Conservation (phyloP, 2,888 invertebrate genomes). For the Erebia aethiops region DNA sequence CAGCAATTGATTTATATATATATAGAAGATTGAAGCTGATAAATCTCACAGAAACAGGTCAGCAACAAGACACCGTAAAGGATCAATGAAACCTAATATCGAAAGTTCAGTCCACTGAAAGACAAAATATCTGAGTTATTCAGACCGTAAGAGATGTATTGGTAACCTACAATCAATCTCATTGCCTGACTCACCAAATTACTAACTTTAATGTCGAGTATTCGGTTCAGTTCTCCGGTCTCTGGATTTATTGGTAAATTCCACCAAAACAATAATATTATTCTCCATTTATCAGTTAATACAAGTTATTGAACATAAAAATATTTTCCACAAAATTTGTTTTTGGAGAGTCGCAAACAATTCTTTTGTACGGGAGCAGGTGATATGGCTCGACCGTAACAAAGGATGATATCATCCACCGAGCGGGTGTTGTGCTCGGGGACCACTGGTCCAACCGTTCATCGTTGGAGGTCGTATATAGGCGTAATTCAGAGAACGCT, state of each 20-base stretch:
- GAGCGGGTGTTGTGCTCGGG: no score
- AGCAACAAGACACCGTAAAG: no score
- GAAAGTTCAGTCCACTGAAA: background rate
- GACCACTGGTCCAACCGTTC: no score
- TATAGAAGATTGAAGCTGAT: no score
- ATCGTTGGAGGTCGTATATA: no score
- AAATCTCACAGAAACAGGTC: no score
- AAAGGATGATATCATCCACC: no score
- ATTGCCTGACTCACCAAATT: conserved; percentile 8
- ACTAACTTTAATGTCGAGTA: conserved; percentile 5
- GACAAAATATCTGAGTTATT: background rate
- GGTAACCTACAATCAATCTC: conserved; percentile 5
- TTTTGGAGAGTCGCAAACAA: no score
- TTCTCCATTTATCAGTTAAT: conserved; percentile 1
- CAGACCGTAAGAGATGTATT: conserved; percentile 16
- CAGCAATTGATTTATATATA: no score
- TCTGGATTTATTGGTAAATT: conserved; percentile 7
- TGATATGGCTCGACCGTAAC: no score
- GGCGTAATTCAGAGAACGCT: no score
- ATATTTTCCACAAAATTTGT: background rate
- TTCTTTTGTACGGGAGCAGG: no score
- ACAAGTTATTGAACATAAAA: background rate
- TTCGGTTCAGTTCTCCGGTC: background rate
- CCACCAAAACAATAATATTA: background rate
- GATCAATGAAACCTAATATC: background rate